Evolutionary conservation across 2,888 invertebrate species (phyloP), one percentile per base, ranked within the genome.

Genomic region (Polydrusus tereticollis): DNA sequence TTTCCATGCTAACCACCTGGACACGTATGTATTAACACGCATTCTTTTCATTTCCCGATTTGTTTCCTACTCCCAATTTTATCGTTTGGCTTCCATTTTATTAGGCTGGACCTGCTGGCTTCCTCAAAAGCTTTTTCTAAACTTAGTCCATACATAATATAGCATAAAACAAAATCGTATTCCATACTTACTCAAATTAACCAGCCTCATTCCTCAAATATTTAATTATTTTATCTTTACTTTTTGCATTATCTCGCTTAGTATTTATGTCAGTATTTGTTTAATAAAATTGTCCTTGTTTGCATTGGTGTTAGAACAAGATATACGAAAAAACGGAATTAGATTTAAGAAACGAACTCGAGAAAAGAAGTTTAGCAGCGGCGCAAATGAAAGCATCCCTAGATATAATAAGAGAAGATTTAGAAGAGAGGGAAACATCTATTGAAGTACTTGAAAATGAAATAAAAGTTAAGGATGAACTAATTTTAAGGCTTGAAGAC

Each of bases 111-210:
- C 94, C 95, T 86, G 94, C 95, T 88, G 94, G 94, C 89, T 95
- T 95, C 91, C 91, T 95, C 87, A 95, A 95, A 91, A 95, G 95
- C 92, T 94, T 95, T 90, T 95, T 95, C 92, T 95, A 95, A 94
- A 79, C 77, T 58, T 38, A 41, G 43, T 33, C 23, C 58, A 67
- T 67, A 63, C 33, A 60, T 68, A 36, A 58, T 55, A 33, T 67
- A 72, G 41, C 52, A 67, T 69, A 69, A 36, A n/a, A 45, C 14
- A 26, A 55, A 55, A 55, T 75, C 75, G 75, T 76, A 75, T 75
- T 72, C 78, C 75, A 36, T 75, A 77, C 75, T 75, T 75, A 74
- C n/a, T n/a, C n/a, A 55, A 59, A 52, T 77, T 69, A 81, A 81
- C 77, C 79, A 82, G 85, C 84, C 84, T 84, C 84, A 83, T 84